Percentiles rank a stretch among this genome's conserved stretches.
Conservation (phyloP, 2,888 invertebrate species). For the Caenorhabditis wallacei region DNA sequence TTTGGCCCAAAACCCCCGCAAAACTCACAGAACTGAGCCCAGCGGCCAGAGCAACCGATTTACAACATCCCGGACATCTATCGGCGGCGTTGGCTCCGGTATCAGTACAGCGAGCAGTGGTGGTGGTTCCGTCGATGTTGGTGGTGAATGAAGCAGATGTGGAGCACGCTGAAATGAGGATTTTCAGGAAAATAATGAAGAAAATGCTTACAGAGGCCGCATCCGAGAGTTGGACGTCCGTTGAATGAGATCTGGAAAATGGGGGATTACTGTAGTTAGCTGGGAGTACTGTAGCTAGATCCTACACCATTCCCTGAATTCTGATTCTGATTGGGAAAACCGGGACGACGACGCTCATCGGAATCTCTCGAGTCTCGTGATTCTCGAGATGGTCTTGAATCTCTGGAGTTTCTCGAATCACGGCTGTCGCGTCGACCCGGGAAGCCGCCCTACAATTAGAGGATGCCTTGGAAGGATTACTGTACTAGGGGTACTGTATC, state of each 20-base stretch:
- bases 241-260: not conserved
- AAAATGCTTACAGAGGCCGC: no score
- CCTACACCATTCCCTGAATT: not conserved
- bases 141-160: slow-evolving; percentile 48
- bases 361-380: not conserved
- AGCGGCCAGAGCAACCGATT: slow-evolving; percentile 47
- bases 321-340: not conserved
- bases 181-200: no score
- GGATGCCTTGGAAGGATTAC: no score
- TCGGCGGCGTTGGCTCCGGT: not conserved
- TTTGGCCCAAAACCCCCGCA: not conserved
- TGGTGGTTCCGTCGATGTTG: slow-evolving; percentile 46
- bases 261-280: not conserved
- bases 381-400: not conserved
- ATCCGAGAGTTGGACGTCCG: not conserved
- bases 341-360: not conserved
- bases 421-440: not conserved
- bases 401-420: not conserved
- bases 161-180: no score
- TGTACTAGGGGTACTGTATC: no score
- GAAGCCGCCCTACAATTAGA: not conserved
- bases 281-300: no score
- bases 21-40: slow-evolving; percentile 29
- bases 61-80: slow-evolving; percentile 57
- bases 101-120: slow-evolving; percentile 58